A percentile compares a stretch with the other conserved stretches of the same genome.
Conservation (phyloP, 2,888 invertebrate genomes). For the Parascotia fuliginaria region DNA sequence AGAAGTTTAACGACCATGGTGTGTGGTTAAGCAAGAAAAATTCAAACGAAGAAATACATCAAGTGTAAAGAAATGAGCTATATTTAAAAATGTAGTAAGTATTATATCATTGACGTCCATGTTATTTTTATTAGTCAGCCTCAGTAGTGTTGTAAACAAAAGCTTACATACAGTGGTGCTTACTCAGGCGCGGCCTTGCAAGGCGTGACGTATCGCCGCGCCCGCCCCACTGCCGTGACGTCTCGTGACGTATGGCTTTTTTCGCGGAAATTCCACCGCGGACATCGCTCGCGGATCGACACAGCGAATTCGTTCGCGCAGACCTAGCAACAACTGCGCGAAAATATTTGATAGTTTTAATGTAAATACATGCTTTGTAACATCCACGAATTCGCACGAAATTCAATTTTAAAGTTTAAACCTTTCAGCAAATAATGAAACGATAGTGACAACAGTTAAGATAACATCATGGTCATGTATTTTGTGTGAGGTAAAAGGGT, state of each 20-base stretch:
- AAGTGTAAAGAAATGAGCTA: constrained; percentile 6
- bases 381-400: no score
- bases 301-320: constrained; percentile 36
- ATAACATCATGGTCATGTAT: no score
- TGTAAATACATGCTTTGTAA: background rate
- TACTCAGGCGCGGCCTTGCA: constrained; percentile 68
- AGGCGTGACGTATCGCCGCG: constrained; percentile 65
- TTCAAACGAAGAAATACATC: background rate
- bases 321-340: constrained; percentile 26
- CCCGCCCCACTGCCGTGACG: constrained; percentile 55
- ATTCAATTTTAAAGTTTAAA: no score
- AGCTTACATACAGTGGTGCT: constrained; percentile 49
- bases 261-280: constrained; percentile 82
- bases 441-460: no score
- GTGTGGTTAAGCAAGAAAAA: background rate
- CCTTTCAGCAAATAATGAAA: no score
- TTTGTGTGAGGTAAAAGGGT: no score
- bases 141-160: constrained; percentile 50
- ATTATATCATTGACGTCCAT: constrained; percentile 47
- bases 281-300: constrained; percentile 63
- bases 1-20: background rate
- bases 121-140: constrained; percentile 51
- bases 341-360: constrained; percentile 8
- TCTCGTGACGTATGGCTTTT: constrained; percentile 76
- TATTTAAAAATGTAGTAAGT: constrained; percentile 14